These are phyloP conservation scores for Papio anubis DNA, from an alignment of 2,113 vertebrate species.

Conservation along the genomic window DNA sequence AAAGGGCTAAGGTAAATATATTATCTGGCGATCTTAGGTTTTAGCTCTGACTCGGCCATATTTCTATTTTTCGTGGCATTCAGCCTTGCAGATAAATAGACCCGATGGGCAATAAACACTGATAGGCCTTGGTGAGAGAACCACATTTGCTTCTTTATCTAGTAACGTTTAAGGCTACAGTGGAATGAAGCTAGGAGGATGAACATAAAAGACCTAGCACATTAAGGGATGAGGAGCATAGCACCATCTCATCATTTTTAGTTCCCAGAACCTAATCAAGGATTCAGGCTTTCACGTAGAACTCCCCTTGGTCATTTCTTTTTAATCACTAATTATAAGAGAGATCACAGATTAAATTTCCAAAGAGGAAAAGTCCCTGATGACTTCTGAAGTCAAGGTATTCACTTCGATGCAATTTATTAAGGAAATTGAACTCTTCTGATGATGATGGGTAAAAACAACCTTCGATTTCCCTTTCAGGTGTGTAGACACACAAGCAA, in stretches of 20 bases:
- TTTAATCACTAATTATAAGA: conserved; percentile 57
- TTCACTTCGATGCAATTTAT: neutral
- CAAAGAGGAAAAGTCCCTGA: neutral
- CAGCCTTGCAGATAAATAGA: neutral
- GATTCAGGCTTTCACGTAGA: neutral
- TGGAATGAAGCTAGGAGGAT: neutral
- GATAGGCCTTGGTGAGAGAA: neutral
- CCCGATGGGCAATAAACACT: neutral
- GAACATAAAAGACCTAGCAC: neutral
- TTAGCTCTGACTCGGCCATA: neutral
- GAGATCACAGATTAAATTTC: conserved; percentile 36
- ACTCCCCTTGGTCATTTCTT: conserved; percentile 23
- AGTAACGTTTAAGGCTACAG: neutral
- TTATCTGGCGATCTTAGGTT: neutral
- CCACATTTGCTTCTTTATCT: neutral
- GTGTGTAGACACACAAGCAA: neutral
- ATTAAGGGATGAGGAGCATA: neutral
- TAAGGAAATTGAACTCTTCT: neutral
- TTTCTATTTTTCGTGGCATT: neutral
- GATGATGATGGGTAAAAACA: neutral
- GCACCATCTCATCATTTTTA: neutral
- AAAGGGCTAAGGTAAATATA: neutral
- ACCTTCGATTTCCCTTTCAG: neutral
- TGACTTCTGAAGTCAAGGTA: neutral
- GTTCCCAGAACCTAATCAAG: neutral